Percentiles rank a stretch among this genome's conserved stretches.
These are phyloP conservation scores for Seira ritae DNA, from an alignment of 2,888 invertebrate genomes.

Conservation along the genomic window DNA sequence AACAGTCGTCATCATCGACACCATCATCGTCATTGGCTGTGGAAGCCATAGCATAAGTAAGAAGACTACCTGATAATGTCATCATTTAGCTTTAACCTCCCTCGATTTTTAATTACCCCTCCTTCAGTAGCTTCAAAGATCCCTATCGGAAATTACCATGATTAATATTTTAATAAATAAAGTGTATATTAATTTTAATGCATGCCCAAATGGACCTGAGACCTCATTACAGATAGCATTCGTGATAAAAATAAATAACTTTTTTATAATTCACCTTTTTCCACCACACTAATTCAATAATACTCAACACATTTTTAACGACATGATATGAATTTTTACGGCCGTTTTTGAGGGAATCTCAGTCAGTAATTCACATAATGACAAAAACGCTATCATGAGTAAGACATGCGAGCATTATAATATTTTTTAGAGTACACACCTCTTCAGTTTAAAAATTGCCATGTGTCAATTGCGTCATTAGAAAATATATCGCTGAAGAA, in stretches of 20 bases:
- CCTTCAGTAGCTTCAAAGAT: neutral
- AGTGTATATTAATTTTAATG: neutral
- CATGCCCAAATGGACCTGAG: neutral
- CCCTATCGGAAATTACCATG: neutral
- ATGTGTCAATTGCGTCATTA: neutral
- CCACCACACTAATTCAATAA: neutral
- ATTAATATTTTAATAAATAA: constrained; percentile 16
- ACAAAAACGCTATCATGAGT: too few species aligned
- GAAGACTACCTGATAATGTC: too few species aligned
- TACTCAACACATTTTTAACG: constrained; percentile 5
- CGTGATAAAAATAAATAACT: constrained; percentile 12
- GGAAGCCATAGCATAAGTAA: too few species aligned
- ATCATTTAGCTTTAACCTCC: too few species aligned
- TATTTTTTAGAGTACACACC: constrained; percentile 15
- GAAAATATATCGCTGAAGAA: neutral
- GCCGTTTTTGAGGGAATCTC: neutral
- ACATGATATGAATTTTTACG: constrained; percentile 18
- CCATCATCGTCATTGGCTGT: too few species aligned
- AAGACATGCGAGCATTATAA: neutral
- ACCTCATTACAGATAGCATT: neutral
- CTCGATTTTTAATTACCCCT: neutral
- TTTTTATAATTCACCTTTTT: neutral
- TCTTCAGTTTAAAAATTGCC: neutral
- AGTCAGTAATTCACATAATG: neutral
- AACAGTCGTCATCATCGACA: too few species aligned